Percentiles rank a stretch among this genome's conserved stretches.
These are phyloP conservation scores for Zoanthus sociatus DNA, from an alignment of 92 coral and sea anemone species.

Conservation along the genomic window DNA sequence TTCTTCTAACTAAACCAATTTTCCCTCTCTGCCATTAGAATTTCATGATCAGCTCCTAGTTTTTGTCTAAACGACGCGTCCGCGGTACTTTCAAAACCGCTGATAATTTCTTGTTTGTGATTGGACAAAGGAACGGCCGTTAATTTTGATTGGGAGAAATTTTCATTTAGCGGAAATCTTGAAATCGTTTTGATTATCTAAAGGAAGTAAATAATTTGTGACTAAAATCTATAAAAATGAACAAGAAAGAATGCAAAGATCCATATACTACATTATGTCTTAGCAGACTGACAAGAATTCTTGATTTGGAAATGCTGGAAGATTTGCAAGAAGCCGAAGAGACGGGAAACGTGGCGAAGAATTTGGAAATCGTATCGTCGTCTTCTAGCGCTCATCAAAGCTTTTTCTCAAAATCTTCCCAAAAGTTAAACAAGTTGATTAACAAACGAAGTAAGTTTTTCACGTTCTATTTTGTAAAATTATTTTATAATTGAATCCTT, in stretches of 20 bases:
- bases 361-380: constrained; percentile 73
- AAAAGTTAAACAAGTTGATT: constrained; percentile 81
- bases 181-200: constrained; percentile 1
- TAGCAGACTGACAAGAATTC: constrained; percentile 82
- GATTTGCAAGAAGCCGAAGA: constrained; percentile 88
- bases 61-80: constrained; percentile 44
- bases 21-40: no score
- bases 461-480: background rate
- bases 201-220: background rate
- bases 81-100: constrained; percentile 54
- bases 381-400: constrained; percentile 72
- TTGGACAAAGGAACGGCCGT: constrained; percentile 73
- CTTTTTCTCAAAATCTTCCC: constrained; percentile 83
- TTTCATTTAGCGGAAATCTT: constrained; percentile 61
- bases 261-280: constrained; percentile 86
- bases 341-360: constrained; percentile 79
- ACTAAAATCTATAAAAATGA: constrained; percentile 53
- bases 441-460: constrained; percentile 76
- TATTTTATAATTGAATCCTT: background rate
- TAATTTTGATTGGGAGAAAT: constrained; percentile 75
- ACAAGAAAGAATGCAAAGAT: constrained; percentile 81
- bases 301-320: constrained; percentile 87
- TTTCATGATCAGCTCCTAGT: background rate
- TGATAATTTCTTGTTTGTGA: constrained; percentile 60
- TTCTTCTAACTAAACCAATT: background rate